phyloP scores from a whole-genome alignment of 2,888 invertebrate species.

The Diadegma fenestrale region DNA sequence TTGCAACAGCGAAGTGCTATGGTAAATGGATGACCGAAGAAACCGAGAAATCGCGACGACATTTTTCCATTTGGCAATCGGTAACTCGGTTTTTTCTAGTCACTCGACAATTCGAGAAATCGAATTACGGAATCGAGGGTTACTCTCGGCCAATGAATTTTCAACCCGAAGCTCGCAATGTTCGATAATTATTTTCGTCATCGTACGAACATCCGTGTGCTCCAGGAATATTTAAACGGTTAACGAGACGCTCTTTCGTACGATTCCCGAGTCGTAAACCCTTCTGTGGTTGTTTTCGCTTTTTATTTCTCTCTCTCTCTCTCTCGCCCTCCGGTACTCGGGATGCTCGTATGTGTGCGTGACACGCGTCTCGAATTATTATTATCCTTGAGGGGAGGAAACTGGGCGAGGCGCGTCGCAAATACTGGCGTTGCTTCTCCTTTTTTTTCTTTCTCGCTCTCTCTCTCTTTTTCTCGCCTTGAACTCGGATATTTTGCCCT shows the following conservation, averaged over 20 bases:
- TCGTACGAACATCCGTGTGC: slow-evolving; percentile 1
- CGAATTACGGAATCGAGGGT: neutral
- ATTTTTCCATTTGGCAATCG: slow-evolving; percentile 1
- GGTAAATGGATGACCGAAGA: slow-evolving; percentile 44
- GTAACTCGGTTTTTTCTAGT: neutral
- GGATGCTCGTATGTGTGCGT: slow-evolving; percentile 56
- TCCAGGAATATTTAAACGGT: slow-evolving; percentile 54
- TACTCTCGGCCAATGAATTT: neutral
- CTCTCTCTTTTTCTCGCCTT: slow-evolving; percentile 35
- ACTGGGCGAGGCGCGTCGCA: slow-evolving; percentile 64
- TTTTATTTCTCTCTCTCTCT: slow-evolving; percentile 30
- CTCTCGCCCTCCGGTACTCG: neutral
- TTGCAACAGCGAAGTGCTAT: slow-evolving; percentile 54
- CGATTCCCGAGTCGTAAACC: slow-evolving; percentile 53
- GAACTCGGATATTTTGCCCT: slow-evolving; percentile 42
- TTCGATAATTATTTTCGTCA: slow-evolving; percentile 31
- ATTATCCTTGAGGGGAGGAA: slow-evolving; percentile 63
- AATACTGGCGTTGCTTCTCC: slow-evolving; percentile 51
- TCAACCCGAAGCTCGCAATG: neutral
- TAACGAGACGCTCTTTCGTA: slow-evolving; percentile 51
- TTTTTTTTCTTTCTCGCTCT: slow-evolving; percentile 45
- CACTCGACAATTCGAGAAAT: neutral
- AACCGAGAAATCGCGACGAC: neutral
- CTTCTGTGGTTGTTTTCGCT: slow-evolving; percentile 37
- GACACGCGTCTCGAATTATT: slow-evolving; percentile 69